Evolutionary conservation across 2,113 vertebrate species (phyloP), one percentile per base, ranked within the genome.

Genomic region (Cephalopterus ornatus): DNA sequence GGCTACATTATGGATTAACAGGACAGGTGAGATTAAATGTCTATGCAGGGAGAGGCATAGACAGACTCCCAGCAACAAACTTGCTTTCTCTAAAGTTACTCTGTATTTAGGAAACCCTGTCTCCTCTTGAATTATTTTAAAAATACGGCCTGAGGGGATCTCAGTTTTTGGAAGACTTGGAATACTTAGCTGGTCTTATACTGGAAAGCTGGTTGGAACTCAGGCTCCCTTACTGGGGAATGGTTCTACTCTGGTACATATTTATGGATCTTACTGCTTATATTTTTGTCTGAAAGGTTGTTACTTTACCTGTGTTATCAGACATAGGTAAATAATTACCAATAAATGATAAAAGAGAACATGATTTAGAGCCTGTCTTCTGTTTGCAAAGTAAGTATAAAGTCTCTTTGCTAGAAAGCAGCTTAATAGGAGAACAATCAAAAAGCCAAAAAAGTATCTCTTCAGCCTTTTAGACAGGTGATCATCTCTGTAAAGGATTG

Each of bases 1-100:
- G n/a, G 32, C n/a, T 50, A 53, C 0, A 2, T 50, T 33, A 4
- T 49, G 28, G 39, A 32, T n/a, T 84, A 71, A 30, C 13, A 35
- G 72, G 9, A 59, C 12, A 58, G 32, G 28, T 59, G 56, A 87
- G 11, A 53, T 83, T 28, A 65, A 28, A 37, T 2, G 0, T 70
- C 14, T 52, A 0, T 85, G 33, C 5, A 5, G 41, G 3, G 7
- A 42, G 9, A 7, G 2, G 1, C 39, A 9, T 14, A 41, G 22
- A 17, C 46, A 18, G 12, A 74, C 12, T 78, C 17, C 9, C 21
- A 73, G 22, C 5, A 56, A 7, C 23, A 58, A 61, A 56, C 14
- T 37, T 2, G 2, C 2, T 21, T 90, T 53, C 17, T 79, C 12
- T 56, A 5, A 56, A 49, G 27, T 37, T 83, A 18, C 5, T 47